phyloP scores from a whole-genome alignment of 2,888 invertebrate genomes.

The Leptopilina syphax region DNA sequence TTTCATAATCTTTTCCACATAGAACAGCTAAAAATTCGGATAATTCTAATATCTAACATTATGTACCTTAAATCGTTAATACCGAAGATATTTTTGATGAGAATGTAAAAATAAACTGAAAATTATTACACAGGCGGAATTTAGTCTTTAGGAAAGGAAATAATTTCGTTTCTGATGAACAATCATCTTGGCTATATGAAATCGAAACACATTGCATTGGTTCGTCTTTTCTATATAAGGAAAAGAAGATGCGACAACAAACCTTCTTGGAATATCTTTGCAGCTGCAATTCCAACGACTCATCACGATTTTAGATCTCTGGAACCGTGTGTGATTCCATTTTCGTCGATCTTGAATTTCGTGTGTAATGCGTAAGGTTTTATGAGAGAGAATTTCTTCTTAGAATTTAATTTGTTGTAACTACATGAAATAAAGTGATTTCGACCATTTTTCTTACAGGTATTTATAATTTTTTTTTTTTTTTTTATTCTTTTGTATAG shows the following conservation, averaged over 20 bases:
- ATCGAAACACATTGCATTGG: neutral
- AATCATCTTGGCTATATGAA: slow-evolving; percentile 18
- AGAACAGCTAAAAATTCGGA: too few relatives aligned
- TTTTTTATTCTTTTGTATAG: neutral
- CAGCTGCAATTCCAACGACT: slow-evolving; percentile 31
- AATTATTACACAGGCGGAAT: neutral
- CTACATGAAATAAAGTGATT: neutral
- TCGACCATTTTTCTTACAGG: too few relatives aligned
- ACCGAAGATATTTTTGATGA: too few relatives aligned
- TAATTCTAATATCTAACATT: too few relatives aligned
- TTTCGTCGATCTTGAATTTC: slow-evolving; percentile 14
- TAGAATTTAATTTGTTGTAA: neutral
- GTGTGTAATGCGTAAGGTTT: neutral
- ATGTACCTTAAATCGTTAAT: too few relatives aligned
- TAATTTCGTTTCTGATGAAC: slow-evolving; percentile 11
- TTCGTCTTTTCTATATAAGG: slow-evolving; percentile 17
- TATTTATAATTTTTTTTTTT: neutral
- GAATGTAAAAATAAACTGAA: too few relatives aligned
- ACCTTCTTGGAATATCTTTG: slow-evolving; percentile 25
- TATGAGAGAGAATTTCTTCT: neutral
- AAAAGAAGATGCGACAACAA: slow-evolving; percentile 27
- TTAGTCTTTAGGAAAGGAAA: neutral
- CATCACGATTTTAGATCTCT: slow-evolving; percentile 38
- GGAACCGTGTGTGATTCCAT: slow-evolving; percentile 20
- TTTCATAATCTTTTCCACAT: too few relatives aligned